Evolutionary conservation across 2,888 invertebrate species (phyloP), one percentile per base, ranked within the genome.

Genomic region (Spatulosminthurus flaviceps): DNA sequence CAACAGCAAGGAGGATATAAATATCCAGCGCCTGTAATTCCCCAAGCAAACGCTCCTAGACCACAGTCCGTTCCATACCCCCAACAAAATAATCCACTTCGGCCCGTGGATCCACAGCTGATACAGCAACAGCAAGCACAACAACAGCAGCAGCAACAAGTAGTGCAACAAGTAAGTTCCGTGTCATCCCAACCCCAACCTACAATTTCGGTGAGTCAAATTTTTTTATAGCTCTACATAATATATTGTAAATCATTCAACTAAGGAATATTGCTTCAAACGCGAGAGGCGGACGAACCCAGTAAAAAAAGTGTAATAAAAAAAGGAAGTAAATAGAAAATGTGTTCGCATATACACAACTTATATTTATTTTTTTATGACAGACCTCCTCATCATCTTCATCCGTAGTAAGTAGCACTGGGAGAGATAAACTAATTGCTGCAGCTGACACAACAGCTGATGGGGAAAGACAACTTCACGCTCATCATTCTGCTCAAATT

Each of bases 401-500:
- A 51, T 51, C 51, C 16, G 51, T n/a, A 16, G 16, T 5, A 11
- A 51, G 19, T 51, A 19, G n/a, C n/a, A n/a, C n/a, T n/a, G n/a
- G n/a, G n/a, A n/a, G 51, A 19, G 51, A 51, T 16, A 51, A 51
- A 51, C 16, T 51, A n/a, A 1, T 51, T 2, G 16, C 51, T 4
- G 75, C 75, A 24, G 75, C 64, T 26, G 42, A 19, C 16, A 28
- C 28, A 9, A 28, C 66, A 16, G 66, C 29, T 1, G 66, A 26
- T 1, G 42, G 26, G 21, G 51, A n/a, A 2, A 22, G 74, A 74
- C 61, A 61, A 34, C 74, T 74, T 28, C 74, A 77, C 11, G 67
- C n/a, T 70, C 82, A 82, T 34, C 93, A 93, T 86, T 93, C 93
- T 64, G 92, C 94, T 1, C 93, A 93, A 84, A 92, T 94, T 83